A percentile compares a stretch with the other conserved stretches of the same genome.
phyloP scores from a whole-genome alignment of 2,113 vertebrate genomes.

The Pluvialis apricaria region DNA sequence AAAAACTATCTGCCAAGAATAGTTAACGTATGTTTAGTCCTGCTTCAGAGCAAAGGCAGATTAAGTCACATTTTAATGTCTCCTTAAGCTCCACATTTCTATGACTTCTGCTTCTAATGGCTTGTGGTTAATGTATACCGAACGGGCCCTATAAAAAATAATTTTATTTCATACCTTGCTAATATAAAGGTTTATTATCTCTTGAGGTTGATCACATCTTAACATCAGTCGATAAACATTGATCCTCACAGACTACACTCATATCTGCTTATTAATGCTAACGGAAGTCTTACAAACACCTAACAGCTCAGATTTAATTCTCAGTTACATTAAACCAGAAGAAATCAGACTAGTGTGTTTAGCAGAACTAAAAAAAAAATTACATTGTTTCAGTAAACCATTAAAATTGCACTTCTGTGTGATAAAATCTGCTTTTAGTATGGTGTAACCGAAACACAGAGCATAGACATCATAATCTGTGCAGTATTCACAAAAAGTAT shows the following conservation, averaged over 20 bases:
- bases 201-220: neutral
- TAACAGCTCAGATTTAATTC: neutral
- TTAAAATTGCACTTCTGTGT: neutral
- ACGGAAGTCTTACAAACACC: neutral
- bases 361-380: neutral
- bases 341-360: neutral
- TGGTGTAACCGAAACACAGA: neutral
- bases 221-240: neutral
- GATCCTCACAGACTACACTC: neutral
- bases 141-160: neutral
- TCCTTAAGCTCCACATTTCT: neutral
- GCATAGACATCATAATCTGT: fast-evolving
- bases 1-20: neutral
- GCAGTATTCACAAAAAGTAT: neutral
- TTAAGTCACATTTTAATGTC: neutral
- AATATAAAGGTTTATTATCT: neutral
- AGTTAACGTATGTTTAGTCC: neutral
- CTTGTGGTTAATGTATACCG: neutral
- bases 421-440: neutral
- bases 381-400: neutral
- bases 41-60: neutral
- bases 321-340: neutral
- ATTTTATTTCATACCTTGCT: neutral
- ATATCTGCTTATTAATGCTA: neutral
- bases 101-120: neutral